Conservation (phyloP, 2,888 invertebrate genomes). For the Habrosyne pyritoides region DNA sequence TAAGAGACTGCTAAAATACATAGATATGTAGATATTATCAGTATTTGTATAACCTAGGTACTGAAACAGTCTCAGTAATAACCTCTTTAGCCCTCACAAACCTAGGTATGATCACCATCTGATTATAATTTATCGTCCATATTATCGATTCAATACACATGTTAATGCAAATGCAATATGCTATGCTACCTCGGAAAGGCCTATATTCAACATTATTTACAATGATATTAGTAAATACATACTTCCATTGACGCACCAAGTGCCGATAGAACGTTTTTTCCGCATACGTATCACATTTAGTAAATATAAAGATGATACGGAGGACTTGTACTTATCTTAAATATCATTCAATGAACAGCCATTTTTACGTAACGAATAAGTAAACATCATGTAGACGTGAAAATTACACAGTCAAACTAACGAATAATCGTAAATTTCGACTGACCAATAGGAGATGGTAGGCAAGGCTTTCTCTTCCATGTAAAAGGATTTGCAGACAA, state of each 20-base stretch:
- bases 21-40: too few relatives aligned
- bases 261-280: background rate
- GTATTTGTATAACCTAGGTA: too few relatives aligned
- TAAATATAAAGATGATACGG: background rate
- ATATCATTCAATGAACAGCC: background rate
- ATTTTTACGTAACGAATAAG: constrained; percentile 9
- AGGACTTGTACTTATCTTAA: background rate
- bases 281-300: background rate
- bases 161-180: background rate
- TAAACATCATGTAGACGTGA: constrained; percentile 22
- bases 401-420: constrained; percentile 25
- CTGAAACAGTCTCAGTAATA: too few relatives aligned
- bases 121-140: background rate
- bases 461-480: constrained; percentile 7
- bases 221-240: background rate
- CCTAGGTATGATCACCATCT: background rate
- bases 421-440: constrained; percentile 12
- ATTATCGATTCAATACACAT: background rate
- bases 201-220: background rate
- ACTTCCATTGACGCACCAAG: background rate
- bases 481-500: background rate
- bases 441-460: constrained; percentile 15
- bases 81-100: background rate
- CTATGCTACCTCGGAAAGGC: background rate
- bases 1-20: too few relatives aligned